Evolutionary conservation across 2,888 invertebrate genomes (phyloP).

Genomic region (Drosophila atripex): DNA sequence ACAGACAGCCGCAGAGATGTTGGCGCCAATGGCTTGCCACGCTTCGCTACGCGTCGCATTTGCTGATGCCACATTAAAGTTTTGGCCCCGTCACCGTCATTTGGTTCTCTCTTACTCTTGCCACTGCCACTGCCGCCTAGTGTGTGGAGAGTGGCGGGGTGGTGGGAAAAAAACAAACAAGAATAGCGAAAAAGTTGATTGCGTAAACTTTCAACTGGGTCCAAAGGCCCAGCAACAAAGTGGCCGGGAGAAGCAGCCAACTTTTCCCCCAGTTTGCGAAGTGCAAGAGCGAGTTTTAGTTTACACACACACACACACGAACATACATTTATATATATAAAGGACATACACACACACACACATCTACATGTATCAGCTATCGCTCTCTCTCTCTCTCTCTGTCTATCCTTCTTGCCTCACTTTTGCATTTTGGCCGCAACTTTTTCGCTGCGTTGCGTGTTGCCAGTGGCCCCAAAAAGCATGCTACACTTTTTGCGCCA

Average conservation of each 20-base stretch:
- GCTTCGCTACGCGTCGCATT: constrained; percentile 51
- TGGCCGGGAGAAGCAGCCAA: constrained; percentile 40
- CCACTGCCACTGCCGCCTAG: no score
- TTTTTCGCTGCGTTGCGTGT: constrained; percentile 63
- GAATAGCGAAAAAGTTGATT: constrained; percentile 50
- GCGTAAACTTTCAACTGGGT: constrained; percentile 65
- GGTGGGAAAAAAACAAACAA: constrained; percentile 18
- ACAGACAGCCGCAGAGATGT: constrained; percentile 42
- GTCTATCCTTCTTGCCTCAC: constrained; percentile 29
- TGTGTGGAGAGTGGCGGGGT: constrained; percentile 12
- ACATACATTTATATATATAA: neutral
- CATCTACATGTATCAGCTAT: constrained; percentile 3
- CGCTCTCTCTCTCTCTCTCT: neutral
- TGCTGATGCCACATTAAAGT: constrained; percentile 60
- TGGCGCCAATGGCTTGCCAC: constrained; percentile 66
- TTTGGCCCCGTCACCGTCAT: constrained; percentile 57
- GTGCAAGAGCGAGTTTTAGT: constrained; percentile 51
- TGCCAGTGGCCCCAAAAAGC: constrained; percentile 54
- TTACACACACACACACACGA: constrained; percentile 21
- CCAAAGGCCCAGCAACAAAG: constrained; percentile 51
- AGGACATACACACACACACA: neutral
- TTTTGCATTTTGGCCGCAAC: constrained; percentile 63
- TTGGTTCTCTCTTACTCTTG: constrained; percentile 20
- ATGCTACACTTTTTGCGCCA: constrained; percentile 55
- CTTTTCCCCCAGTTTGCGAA: constrained; percentile 39